Conservation (phyloP, 2,113 vertebrate genomes). For the Chamaea fasciata region DNA sequence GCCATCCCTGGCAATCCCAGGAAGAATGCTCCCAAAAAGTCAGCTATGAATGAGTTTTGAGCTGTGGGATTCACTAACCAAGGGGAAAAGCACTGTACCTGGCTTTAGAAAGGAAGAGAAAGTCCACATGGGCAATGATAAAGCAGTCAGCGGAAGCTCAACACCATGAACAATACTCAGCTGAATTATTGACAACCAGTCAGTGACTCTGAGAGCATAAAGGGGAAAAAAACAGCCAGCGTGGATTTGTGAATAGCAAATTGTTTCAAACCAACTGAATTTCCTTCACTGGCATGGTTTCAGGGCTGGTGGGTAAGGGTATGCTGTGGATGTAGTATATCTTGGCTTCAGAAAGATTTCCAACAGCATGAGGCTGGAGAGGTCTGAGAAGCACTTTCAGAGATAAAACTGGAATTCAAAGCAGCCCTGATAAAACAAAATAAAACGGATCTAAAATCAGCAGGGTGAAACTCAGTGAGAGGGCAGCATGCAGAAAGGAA, state of each 20-base stretch:
- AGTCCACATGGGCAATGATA: neutral
- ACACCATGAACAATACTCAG: neutral
- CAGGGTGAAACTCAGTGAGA: neutral
- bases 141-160: neutral
- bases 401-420: neutral
- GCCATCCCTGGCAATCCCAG: neutral
- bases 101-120: neutral
- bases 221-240: neutral
- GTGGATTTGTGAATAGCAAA: neutral
- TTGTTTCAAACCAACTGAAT: neutral
- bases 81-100: neutral
- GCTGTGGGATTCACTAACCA: neutral
- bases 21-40: neutral
- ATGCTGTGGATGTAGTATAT: neutral
- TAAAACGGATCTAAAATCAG: neutral
- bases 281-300: neutral
- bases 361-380: neutral
- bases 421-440: neutral
- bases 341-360: neutral
- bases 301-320: neutral
- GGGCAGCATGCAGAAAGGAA: neutral
- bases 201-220: neutral
- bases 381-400: neutral
- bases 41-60: neutral
- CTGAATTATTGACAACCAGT: neutral